Conservation (phyloP, 2,113 vertebrate genomes). For the Myotis brandtii region DNA sequence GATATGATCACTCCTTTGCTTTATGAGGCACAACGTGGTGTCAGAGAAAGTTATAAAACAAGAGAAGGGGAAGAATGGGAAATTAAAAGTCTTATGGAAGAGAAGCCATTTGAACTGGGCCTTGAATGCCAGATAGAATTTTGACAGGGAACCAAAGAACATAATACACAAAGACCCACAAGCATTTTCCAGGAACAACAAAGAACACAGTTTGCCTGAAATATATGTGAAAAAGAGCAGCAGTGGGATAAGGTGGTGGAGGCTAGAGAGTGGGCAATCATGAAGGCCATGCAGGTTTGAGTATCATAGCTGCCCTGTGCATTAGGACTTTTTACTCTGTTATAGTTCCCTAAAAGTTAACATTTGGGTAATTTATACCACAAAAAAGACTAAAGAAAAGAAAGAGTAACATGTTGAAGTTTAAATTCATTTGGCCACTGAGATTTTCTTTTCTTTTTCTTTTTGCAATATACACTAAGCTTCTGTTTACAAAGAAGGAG, state of each 20-base stretch:
- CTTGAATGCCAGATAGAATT: background rate
- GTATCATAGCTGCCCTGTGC: background rate
- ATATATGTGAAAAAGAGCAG: background rate
- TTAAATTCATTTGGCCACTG: background rate
- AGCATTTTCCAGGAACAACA: background rate
- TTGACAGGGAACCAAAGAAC: background rate
- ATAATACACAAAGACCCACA: background rate
- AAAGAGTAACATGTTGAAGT: background rate
- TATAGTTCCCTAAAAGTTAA: constrained; percentile 1
- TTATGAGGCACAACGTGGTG: background rate
- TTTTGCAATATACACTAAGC: background rate
- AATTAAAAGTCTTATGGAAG: background rate
- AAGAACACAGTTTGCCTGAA: background rate
- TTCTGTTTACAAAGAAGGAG: background rate
- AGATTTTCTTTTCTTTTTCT: background rate
- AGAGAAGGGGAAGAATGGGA: background rate
- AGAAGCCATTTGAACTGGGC: background rate
- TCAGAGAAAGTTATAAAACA: background rate
- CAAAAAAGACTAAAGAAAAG: background rate
- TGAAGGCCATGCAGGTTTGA: background rate
- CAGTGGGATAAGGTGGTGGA: no score
- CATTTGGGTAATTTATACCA: background rate
- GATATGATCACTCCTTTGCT: background rate
- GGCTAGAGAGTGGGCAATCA: fast-evolving
- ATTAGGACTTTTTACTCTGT: background rate